Evolutionary conservation across 2,113 vertebrate species (phyloP).

Genomic region (Chloroceryle aenea): DNA sequence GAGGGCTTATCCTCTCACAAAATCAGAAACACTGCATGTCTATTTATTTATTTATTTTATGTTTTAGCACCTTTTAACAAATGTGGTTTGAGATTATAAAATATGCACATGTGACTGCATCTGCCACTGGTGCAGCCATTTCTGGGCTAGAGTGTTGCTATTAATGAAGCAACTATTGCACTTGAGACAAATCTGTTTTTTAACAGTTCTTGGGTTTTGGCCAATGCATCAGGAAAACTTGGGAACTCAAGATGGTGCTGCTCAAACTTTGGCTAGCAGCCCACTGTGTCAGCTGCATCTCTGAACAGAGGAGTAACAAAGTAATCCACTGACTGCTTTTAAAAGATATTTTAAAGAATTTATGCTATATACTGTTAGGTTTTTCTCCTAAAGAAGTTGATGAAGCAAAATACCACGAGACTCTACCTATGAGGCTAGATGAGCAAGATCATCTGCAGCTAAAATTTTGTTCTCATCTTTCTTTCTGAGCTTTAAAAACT

Average conservation of each 20-base stretch:
- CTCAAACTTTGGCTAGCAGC: neutral
- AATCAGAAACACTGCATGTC: neutral
- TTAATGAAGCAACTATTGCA: neutral
- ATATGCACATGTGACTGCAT: neutral
- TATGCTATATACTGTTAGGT: neutral
- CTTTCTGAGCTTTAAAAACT: neutral
- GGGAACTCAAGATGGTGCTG: neutral
- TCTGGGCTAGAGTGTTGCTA: neutral
- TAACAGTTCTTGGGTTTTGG: neutral
- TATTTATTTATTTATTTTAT: slow-evolving; percentile 62
- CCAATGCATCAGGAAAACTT: neutral
- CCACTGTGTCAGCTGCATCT: neutral
- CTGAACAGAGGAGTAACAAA: neutral
- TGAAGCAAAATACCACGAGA: neutral
- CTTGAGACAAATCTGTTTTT: neutral
- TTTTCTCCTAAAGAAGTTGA: neutral
- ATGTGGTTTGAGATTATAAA: neutral
- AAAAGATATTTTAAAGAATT: neutral
- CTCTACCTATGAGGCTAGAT: neutral
- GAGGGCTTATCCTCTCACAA: neutral
- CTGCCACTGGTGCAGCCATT: neutral
- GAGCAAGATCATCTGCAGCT: neutral
- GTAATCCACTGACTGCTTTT: neutral
- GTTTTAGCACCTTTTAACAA: slow-evolving; percentile 34
- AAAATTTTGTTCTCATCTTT: neutral